Base-by-base conservation (phyloP, 2,113 vertebrate genomes). In the Hippocampus mohnikei region DNA sequence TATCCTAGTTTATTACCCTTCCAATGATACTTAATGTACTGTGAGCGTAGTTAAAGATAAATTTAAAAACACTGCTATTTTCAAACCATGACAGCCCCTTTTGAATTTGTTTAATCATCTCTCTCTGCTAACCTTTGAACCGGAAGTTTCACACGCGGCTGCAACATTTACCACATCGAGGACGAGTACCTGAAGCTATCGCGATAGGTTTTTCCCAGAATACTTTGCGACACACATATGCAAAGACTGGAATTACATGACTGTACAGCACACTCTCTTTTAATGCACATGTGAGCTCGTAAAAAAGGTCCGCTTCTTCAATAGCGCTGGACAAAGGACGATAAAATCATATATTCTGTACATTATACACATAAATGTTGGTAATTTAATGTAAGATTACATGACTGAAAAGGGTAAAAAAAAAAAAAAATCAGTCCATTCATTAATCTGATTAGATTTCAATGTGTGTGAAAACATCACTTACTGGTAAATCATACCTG, bases 151-250 rank as follows among this genome's bases (percentile, higher is more conserved):
- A 9, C 25, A 42, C 11, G 12, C 0, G 3, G 10, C 33, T 41
- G 13, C 21, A 67, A 46, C 21, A 44, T 56, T 44, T 4, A 37
- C 53, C 44, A 40, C 21, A 46, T 8, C 55, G 2, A 42, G 16
- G 11, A 65, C 16, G 23, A 33, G 73, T 11, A 29, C 66, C 0
- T 81, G 82, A 87, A 87, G n/a, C 82, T 67, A 82, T 20, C 84
- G 60, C 59, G 74, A 58, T 56, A 81, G 50, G 25, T 41, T 53
- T 73, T 27, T 23, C 89, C 90, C 87, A 74, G 75, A 69, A 90
- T 89, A 87, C 91, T 59, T 73, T 84, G 87, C 79, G 41, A 8
- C 2, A 66, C 56, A 50, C 66, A 72, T 75, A 63, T 59, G 46
- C 27, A 58, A 23, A 52, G 69, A 73, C 16, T 67, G 59, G 62